Base-by-base conservation (phyloP, 2,797 vertebrate genomes). In the Poecilia gillii region DNA sequence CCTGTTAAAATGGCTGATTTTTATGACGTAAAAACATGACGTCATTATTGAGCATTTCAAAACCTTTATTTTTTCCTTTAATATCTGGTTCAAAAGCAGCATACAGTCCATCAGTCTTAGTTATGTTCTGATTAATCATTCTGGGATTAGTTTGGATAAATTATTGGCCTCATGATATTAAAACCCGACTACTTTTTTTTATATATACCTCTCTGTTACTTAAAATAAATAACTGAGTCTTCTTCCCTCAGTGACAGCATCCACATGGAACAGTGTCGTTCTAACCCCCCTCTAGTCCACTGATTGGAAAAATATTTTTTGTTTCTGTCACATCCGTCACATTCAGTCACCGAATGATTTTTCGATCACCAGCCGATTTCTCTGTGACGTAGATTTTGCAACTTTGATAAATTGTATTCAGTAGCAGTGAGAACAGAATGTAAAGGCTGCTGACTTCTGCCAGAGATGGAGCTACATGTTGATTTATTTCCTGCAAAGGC, bases 401-500 rank as follows among this genome's bases (percentile, higher is more conserved):
- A n/a, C 8, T 55, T n/a, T n/a, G 51, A 25, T 25, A 7, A n/a
- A 25, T 43, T 45, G 14, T 16, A 31, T 25, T 70, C 43, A 16
- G 16, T n/a, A 45, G 41, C 41, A 28, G 1, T 71, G 25, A 16
- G 25, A 45, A 45, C 41, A 71, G 41, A 71, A 45, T 45, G 41
- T 43, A 71, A 45, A 71, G 25, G 20, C 14, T 43, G 25, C 68
- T 45, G 36, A 43, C 23, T 71, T n/a, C 41, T 71, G 47, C 75
- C 70, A 23, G 33, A 41, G 72, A 55, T 11, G 7, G n/a, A 33
- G 1, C 23, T 43, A 51, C 20, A 57, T 13, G 0, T 13, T 0
- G 6, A 23, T 76, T 75, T 83, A n/a, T 74, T 49, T 71, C 53
- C 36, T 70, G 16, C 43, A 23, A 76, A 76, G 53, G 66, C 70